Percentiles rank a stretch among this genome's conserved stretches.
Evolutionary conservation across 92 coral and sea anemone species (phyloP).

Genomic region (Zoanthus gigantus): DNA sequence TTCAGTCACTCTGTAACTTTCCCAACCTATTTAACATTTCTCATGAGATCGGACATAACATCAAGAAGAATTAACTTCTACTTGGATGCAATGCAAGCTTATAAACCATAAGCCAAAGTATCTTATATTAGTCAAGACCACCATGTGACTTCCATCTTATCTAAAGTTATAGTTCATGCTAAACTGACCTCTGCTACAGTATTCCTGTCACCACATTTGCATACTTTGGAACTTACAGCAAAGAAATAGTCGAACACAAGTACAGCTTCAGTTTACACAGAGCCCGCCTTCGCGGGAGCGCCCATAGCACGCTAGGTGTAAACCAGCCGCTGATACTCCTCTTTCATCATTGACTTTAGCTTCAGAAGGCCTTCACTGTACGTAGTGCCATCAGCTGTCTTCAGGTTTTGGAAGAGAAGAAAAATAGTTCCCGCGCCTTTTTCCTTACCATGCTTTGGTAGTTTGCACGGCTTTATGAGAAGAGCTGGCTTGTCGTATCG

Average conservation of each 20-base stretch:
- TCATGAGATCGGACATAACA: background rate
- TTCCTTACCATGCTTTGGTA: conserved; percentile 10
- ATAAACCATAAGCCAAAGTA: conserved; percentile 7
- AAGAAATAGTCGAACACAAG: no score
- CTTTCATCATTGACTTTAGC: conserved; percentile 61
- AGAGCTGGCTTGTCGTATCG: no score
- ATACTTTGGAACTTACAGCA: no score
- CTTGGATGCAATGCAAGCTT: conserved; percentile 7
- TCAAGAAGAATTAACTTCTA: background rate
- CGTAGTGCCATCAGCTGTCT: background rate
- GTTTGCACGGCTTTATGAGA: background rate
- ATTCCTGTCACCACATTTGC: conserved; percentile 54
- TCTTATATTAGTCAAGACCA: background rate
- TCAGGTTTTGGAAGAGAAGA: background rate
- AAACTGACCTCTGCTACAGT: background rate
- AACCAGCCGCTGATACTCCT: conserved; percentile 66
- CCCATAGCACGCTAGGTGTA: conserved; percentile 71
- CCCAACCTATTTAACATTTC: background rate
- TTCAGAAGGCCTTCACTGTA: conserved; percentile 51
- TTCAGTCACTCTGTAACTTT: conserved; percentile 3
- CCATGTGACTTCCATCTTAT: conserved; percentile 1
- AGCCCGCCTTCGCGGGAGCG: conserved; percentile 59
- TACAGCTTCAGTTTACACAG: conserved; percentile 69
- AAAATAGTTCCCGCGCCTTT: no score
- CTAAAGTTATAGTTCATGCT: background rate